Evolutionary conservation across 2,113 vertebrate genomes (phyloP), one percentile per base, ranked within the genome.

Genomic region (Hystrix brachyura): DNA sequence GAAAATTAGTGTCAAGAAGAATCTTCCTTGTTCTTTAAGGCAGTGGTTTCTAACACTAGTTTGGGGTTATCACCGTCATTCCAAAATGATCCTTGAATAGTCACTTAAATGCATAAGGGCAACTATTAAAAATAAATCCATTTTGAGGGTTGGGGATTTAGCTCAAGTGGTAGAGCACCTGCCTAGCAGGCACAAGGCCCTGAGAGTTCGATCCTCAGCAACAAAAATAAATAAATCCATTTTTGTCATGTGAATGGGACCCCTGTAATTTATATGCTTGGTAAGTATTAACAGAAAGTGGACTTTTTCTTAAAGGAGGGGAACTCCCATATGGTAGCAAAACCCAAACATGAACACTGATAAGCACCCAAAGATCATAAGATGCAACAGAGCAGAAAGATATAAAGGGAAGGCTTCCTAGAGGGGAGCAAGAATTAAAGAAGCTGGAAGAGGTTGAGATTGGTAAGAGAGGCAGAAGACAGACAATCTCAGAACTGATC

Each of bases 301-400:
- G 27, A 46, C 80, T 94, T 86, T 86, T 55, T 53, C 53, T 69
- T 91, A 87, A 74, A 96, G 62, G n/a, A 82, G 5, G 7, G 7
- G 19, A 92, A 94, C 27, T 78, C 55, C 60, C 29, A 34, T 14
- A 43, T 29, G 21, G 60, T 64, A 60, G 64, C n/a, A 83, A 97
- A 94, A 97, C 65, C 43, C 82, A 92, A 92, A 90, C 0, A 38
- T 53, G 25, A 95, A 94, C 32, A 64, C 48, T 59, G 79, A 74
- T 57, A 85, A 96, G 46, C 55, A 53, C 27, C 51, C 57, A 46
- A 74, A 80, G 43, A 76, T 67, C 7, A 8, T 1, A 79, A 29
- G 48, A 85, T 34, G 23, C 48, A 81, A 62, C 18, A n/a, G 21
- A 55, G 18, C 55, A 85, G 43, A n/a, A 82, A 94, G 13, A 93